A percentile compares a stretch with the other conserved stretches of the same genome.
Evolutionary conservation across 2,888 invertebrate species (phyloP).

Genomic region (Cordylochernes scorpioides): DNA sequence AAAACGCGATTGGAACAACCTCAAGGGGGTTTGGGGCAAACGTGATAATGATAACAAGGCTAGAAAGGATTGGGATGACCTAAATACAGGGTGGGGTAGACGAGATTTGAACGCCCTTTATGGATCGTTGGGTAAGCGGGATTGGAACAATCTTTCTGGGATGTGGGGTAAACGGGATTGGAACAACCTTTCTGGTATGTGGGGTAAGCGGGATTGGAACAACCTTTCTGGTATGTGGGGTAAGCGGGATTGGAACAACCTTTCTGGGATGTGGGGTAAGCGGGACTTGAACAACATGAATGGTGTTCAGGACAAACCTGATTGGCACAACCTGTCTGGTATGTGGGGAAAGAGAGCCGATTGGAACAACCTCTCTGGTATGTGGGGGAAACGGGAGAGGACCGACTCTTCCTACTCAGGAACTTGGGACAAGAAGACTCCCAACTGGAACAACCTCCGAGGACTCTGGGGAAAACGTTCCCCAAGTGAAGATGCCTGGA

Average conservation of each 20-base stretch:
- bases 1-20: slow-evolving; percentile 20
- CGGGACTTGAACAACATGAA: too few species aligned
- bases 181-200: slow-evolving; percentile 38
- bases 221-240: slow-evolving; percentile 19
- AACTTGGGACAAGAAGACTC: slow-evolving; percentile 30
- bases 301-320: too few species aligned
- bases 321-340: too few species aligned
- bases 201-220: slow-evolving; percentile 31
- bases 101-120: slow-evolving; percentile 6
- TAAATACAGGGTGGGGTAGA: slow-evolving; percentile 7
- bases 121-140: slow-evolving; percentile 8
- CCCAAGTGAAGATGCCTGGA: too few species aligned
- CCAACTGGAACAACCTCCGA: slow-evolving; percentile 19
- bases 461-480: slow-evolving; percentile 29
- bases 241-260: slow-evolving; percentile 39
- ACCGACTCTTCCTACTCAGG: too few species aligned
- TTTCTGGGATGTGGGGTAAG: slow-evolving; percentile 48
- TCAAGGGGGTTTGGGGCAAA: slow-evolving; percentile 15
- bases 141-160: slow-evolving; percentile 7
- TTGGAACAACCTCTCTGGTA: too few species aligned
- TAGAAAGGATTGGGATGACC: slow-evolving; percentile 17
- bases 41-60: too few species aligned
- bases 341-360: too few species aligned
- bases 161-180: slow-evolving; percentile 34
- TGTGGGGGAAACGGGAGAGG: too few species aligned